These are phyloP conservation scores for Pammene aurita DNA, from an alignment of 2,888 invertebrate species.

Conservation along the genomic window DNA sequence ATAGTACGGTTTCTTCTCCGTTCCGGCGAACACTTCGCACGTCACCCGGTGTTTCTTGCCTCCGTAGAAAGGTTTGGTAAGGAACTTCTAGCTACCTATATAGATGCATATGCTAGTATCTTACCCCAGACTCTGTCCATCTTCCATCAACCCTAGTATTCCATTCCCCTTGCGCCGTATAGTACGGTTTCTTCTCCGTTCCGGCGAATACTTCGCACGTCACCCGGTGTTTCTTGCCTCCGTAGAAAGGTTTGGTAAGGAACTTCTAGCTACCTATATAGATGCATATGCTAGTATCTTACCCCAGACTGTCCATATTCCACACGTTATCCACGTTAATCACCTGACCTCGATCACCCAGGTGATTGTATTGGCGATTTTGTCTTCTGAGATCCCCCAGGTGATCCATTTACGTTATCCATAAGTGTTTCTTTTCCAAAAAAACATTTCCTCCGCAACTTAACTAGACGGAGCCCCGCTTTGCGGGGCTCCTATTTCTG, in stretches of 20 bases:
- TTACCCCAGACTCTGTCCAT: constrained; percentile 88
- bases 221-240: constrained; percentile 96
- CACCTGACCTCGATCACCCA: no score
- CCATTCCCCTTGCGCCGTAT: constrained; percentile 97
- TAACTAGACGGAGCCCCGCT: no score
- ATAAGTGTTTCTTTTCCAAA: no score
- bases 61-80: constrained; percentile 99
- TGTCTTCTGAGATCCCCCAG: no score
- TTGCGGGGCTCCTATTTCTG: no score
- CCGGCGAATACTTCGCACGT: constrained; percentile 91
- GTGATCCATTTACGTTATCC: no score
- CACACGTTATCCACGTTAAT: no score
- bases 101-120: constrained; percentile 29
- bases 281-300: no score
- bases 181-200: constrained; percentile 94
- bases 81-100: constrained; percentile 86
- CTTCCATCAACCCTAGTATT: constrained; percentile 97
- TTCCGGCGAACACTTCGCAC: constrained; percentile 90
- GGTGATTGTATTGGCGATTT: no score
- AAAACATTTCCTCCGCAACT: no score
- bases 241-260: constrained; percentile 98
- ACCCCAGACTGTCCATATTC: constrained; percentile 90
- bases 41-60: constrained; percentile 95
- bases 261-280: no score
- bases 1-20: constrained; percentile 95